These are phyloP conservation scores for Bombus waltoni DNA, from an alignment of 1,140 invertebrate genomes.

Conservation along the genomic window DNA sequence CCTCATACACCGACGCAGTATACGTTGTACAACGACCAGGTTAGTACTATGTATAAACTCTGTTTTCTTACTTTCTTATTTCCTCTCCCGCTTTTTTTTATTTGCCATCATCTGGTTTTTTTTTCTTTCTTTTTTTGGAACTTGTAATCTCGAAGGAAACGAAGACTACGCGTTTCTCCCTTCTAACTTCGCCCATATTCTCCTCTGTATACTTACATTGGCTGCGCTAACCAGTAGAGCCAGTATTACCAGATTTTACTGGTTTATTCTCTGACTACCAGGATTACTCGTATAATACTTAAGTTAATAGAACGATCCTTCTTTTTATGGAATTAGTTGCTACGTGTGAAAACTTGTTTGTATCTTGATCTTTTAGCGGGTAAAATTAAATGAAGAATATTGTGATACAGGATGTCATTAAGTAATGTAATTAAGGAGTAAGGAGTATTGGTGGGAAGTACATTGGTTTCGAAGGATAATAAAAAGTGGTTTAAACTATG, in stretches of 20 bases:
- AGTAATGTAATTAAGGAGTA: background rate
- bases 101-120: too few species aligned
- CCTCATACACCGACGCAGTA: constrained; percentile 85
- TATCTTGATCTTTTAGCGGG: background rate
- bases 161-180: background rate
- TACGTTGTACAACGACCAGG: constrained; percentile 91
- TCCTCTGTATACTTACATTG: background rate
- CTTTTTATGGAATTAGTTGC: background rate
- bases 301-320: background rate
- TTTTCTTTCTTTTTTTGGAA: background rate
- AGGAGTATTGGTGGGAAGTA: background rate
- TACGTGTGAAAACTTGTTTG: background rate
- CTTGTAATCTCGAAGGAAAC: constrained; percentile 5
- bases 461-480: background rate
- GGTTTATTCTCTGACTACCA: constrained; percentile 42
- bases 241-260: constrained; percentile 68
- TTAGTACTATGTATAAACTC: constrained; percentile 76
- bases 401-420: too few species aligned
- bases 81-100: background rate
- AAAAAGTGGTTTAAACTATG: background rate
- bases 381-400: background rate
- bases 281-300: constrained; percentile 24
- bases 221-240: constrained; percentile 57
- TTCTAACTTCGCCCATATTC: constrained; percentile 8
- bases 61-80: background rate